phyloP scores from a whole-genome alignment of 1,140 invertebrate genomes.

The Chlorops oryzae region DNA sequence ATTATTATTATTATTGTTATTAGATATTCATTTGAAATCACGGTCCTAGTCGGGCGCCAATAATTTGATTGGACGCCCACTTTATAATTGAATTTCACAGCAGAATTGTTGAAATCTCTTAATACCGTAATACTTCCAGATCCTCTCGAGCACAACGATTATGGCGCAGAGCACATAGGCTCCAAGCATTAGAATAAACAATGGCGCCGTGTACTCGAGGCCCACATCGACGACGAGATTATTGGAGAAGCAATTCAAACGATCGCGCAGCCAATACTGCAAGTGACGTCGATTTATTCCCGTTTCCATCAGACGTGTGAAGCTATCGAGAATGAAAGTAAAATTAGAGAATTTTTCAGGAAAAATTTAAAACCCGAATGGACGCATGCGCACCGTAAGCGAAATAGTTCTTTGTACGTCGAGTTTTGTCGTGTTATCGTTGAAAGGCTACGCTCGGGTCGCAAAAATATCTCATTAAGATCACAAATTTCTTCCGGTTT shows the following conservation, averaged over 20 bases:
- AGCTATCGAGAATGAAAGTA: constrained; percentile 17
- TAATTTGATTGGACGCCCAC: no score
- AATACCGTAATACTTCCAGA: constrained; percentile 31
- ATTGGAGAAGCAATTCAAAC: constrained; percentile 33
- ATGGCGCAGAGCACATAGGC: constrained; percentile 30
- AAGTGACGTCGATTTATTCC: constrained; percentile 35
- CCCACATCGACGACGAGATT: constrained; percentile 38
- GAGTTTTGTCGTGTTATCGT: constrained; percentile 34
- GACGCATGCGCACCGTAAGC: constrained; percentile 20
- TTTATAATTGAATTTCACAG: no score
- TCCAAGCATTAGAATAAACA: constrained; percentile 36
- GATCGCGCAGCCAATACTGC: constrained; percentile 27
- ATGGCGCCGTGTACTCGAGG: constrained; percentile 40
- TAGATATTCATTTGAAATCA: no score
- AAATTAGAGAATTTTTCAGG: neutral
- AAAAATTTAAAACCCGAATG: neutral
- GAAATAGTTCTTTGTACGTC: constrained; percentile 34
- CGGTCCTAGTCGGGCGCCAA: no score
- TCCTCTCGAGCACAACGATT: constrained; percentile 24
- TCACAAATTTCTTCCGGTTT: constrained; percentile 38
- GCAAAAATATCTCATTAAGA: constrained; percentile 34
- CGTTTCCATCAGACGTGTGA: constrained; percentile 31
- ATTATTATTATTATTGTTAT: no score
- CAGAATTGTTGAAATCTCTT: no score
- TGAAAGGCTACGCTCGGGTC: constrained; percentile 29